Base-by-base conservation (phyloP, 1,140 invertebrate species). In the Pemphigus obesinymphae region DNA sequence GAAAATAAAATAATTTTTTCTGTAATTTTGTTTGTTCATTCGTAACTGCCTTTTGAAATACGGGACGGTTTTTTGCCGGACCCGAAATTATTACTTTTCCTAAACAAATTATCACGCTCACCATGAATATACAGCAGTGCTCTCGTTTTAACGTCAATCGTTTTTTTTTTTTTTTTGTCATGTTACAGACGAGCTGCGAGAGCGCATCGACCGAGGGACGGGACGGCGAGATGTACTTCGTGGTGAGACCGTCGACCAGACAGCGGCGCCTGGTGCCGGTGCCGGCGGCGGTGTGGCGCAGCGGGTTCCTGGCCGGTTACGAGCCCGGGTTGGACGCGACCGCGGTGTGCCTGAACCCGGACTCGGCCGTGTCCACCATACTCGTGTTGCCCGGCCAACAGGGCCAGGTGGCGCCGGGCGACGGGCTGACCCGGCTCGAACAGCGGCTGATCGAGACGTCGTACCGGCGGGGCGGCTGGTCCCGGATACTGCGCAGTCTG, bases 181-280 rank as follows among this genome's bases (percentile, higher is more conserved):
- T 34, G 61, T 89, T 90, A 82, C 89, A 93, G 90, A 94, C 93
- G 6, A 93, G 94, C 83, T 95, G 93, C 86, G 83, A 85, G 11
- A 87, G 87, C 50, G 91, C 91, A 8, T 93, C 92, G 3, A 91
- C 90, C 11, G 89, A 91, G 50, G 91, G 93, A 8, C 87, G 93
- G 68, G 93, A 95, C 84, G 93, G 93, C 1, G 94, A 95, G 86
- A 90, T 95, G 88, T 94, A 94, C 85, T 95, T 95, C 85, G 92
- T 94, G 7, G 93, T 94, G 0, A 90, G 92, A 26, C 93, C 93
- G 0, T 92, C 92, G 0, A 91, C 93, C 0, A 89, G 93, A 48
- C 92, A 94, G 86, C 88, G 94, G 23, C 90, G 93, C 68, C 86
- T 96, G 2, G 90, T 96, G 1, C 93, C 93, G 0, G 92, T 95